Evolutionary conservation across 2,888 invertebrate genomes (phyloP), one percentile per base, ranked within the genome.

Genomic region (Hypselothyrea guttata): DNA sequence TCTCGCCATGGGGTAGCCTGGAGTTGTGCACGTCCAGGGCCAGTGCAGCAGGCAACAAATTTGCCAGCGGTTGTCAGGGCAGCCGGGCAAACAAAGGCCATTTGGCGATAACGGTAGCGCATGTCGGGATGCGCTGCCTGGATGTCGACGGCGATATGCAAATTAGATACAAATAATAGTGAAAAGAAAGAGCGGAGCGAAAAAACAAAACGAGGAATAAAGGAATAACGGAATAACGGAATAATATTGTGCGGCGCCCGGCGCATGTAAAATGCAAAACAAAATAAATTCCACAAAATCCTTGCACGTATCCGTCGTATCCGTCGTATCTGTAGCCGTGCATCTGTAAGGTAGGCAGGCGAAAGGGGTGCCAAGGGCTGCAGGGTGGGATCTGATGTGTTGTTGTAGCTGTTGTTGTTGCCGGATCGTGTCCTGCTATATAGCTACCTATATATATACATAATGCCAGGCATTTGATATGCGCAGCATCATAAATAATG

Each of bases 111-210:
- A 66, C 18, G 42, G 63, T 49, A 47, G 71, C 74, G 64, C 75
- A 69, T 75, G 72, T 66, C 72, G 78, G 78, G 78, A 77, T 78
- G 71, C 71, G 71, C 67, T 34, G 46, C 57, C 11, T 52, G 66
- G 65, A 66, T 68, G 69, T 62, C 68, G 74, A 63, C 76, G 63
- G 74, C 76, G 83, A 84, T 86, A 86, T 86, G 86, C 86, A 86
- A 86, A 86, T 86, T 86, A 86, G 86, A 84, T 84, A 86, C 81
- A 83, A 84, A 81, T 84, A 82, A 71, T 82, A 81, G 70, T 76
- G 42, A 35, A 56, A 53, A 45, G 42, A 45, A 40, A 51, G 46
- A 52, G 49, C 46, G 13, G 1, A 31, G 59, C 41, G 48, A 55
- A 31, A 45, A 61, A 59, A 44, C 44, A 30, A 44, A 64, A 58